Evolutionary conservation across 2,113 vertebrate genomes (phyloP).

Genomic region (Zosterops pallidus): DNA sequence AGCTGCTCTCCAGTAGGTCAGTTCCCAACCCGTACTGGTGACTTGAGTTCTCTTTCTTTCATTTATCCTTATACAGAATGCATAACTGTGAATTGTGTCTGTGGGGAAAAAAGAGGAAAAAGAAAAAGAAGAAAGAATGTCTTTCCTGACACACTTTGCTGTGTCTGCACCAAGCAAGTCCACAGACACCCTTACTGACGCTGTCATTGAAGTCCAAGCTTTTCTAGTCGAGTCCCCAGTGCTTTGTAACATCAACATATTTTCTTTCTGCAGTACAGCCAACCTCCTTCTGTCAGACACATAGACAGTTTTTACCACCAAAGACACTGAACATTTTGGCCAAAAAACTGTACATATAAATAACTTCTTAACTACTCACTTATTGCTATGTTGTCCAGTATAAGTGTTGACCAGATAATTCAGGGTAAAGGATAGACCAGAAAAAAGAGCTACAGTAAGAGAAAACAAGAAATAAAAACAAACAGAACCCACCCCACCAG

Average conservation of each 20-base stretch:
- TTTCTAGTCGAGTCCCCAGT: neutral
- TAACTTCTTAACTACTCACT: neutral
- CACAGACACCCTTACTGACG: neutral
- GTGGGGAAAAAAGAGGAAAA: neutral
- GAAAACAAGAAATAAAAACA: neutral
- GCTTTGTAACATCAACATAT: neutral
- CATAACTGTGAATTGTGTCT: neutral
- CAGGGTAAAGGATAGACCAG: rapidly evolving
- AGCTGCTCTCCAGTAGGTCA: neutral
- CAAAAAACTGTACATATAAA: neutral
- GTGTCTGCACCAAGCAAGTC: neutral
- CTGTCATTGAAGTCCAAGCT: neutral
- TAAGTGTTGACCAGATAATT: neutral
- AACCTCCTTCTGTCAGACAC: neutral
- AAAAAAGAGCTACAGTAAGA: neutral
- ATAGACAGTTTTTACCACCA: neutral
- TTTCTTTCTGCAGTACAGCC: neutral
- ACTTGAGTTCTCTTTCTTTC: neutral
- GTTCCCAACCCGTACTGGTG: neutral
- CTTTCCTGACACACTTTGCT: neutral
- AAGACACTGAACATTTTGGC: neutral
- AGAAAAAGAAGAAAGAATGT: rapidly evolving
- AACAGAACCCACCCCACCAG: neutral
- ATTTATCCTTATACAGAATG: neutral
- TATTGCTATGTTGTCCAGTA: neutral